These are phyloP conservation scores for Temnothorax rugatulus DNA, from an alignment of 2,888 invertebrate species.

Conservation along the genomic window DNA sequence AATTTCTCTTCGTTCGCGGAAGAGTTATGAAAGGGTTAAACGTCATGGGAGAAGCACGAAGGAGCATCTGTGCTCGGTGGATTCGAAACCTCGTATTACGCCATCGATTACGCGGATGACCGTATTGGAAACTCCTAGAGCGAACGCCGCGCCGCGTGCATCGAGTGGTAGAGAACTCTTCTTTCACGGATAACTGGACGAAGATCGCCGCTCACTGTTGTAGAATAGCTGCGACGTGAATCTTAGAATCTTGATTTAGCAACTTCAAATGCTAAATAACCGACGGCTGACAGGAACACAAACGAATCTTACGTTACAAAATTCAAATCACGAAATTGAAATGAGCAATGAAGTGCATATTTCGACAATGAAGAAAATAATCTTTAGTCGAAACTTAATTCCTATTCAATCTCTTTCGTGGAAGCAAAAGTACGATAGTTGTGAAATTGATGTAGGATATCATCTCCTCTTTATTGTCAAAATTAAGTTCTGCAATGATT, in stretches of 20 bases:
- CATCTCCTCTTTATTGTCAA: neutral
- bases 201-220: conserved; percentile 46
- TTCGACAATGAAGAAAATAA: neutral
- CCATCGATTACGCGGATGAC: conserved; percentile 41
- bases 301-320: conserved; percentile 21
- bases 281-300: neutral
- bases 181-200: conserved; percentile 29
- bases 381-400: neutral
- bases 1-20: conserved; percentile 26
- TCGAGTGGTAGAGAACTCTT: conserved; percentile 3
- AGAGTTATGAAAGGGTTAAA: conserved; percentile 42
- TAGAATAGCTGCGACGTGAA: conserved; percentile 7
- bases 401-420: neutral
- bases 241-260: conserved; percentile 31
- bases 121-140: conserved; percentile 51
- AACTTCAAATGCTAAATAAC: conserved; percentile 26
- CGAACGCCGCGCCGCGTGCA: conserved; percentile 20
- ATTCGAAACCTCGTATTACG: conserved; percentile 39
- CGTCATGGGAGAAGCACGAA: conserved; percentile 30
- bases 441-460: neutral
- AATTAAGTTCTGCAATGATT: neutral
- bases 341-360: neutral
- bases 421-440: neutral
- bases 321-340: conserved; percentile 2
- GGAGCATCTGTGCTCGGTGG: conserved; percentile 6